phyloP scores from a whole-genome alignment of 2,888 invertebrate genomes.

The Amitus sp. region DNA sequence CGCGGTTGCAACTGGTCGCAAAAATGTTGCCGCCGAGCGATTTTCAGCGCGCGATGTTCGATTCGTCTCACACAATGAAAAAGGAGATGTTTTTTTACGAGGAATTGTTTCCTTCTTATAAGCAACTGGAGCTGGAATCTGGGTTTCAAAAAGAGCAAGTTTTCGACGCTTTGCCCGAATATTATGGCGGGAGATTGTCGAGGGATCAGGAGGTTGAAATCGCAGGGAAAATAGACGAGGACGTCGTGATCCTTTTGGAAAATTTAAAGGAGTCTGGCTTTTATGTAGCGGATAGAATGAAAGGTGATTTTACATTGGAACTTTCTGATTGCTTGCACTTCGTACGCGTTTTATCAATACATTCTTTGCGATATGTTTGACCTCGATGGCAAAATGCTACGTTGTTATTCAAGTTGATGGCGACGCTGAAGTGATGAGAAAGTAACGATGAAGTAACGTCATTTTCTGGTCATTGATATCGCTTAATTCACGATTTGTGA shows the following conservation, averaged over 20 bases:
- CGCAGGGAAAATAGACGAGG: constrained; percentile 69
- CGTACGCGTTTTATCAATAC: too few species aligned
- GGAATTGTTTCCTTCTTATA: constrained; percentile 66
- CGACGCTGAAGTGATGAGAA: too few species aligned
- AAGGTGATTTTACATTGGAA: constrained; percentile 49
- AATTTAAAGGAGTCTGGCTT: constrained; percentile 69
- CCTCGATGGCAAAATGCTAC: too few species aligned
- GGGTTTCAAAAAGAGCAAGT: constrained; percentile 63
- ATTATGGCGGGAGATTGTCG: constrained; percentile 68
- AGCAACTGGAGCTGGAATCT: constrained; percentile 66
- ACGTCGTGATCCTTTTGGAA: constrained; percentile 71
- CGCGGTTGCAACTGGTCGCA: constrained; percentile 68
- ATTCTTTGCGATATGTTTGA: too few species aligned
- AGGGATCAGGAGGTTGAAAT: constrained; percentile 34
- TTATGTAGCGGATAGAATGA: constrained; percentile 67
- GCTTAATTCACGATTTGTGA: too few species aligned
- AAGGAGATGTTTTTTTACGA: constrained; percentile 71
- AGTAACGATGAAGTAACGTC: too few species aligned
- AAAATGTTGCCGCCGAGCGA: constrained; percentile 71
- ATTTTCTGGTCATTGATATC: too few species aligned
- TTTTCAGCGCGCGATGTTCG: constrained; percentile 68
- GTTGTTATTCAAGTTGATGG: too few species aligned
- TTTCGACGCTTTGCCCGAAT: constrained; percentile 68
- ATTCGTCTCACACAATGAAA: constrained; percentile 69
- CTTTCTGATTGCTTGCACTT: too few species aligned